Evolutionary conservation across 2,888 invertebrate genomes (phyloP), one percentile per base, ranked within the genome.

Genomic region (Scaptomyza polygonia): DNA sequence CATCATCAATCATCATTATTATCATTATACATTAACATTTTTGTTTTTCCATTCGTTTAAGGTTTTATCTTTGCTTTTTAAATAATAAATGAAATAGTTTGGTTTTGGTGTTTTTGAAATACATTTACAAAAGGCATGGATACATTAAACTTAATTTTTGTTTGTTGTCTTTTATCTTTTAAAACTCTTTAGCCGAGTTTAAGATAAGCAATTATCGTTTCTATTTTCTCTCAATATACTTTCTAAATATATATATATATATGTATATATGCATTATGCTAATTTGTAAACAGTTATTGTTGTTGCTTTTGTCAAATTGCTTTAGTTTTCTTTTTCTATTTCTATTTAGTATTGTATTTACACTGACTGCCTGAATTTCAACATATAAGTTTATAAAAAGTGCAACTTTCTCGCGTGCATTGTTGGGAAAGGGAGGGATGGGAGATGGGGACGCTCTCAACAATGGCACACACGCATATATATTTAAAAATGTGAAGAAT

Each of bases 41-140:
- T 25, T 39, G 9, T 36, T 29, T 25, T 54, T 27, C n/a, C n/a
- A n/a, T n/a, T n/a, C n/a, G n/a, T 45, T 3, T 16, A 11, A 16
- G 11, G 14, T 4, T 49, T 14, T 3, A 18, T 27, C 1, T 39
- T 59, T 36, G 29, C 49, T 36, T 4, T 40, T 7, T 9, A 18
- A 21, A 30, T 14, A 32, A 9, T 9, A 18, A 21, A 30, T 14
- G 40, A 47, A 32, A 34, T 25, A 27, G 8, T 14, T 14, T 30
- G 16, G 16, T 39, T n/a, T n/a, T 5, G 25, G 18, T 30, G n/a
- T 16, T 32, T 39, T n/a, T 68, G 67, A 72, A 72, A 66, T 76
- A 66, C 58, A 72, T 72, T 56, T 72, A 72, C 72, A 72, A 72
- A 76, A 72, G 72, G 59, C 72, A 56, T 75, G 42, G 40, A 43